These are phyloP conservation scores for Phoenicopterus ruber DNA, from an alignment of 2,113 vertebrate species.

Conservation along the genomic window DNA sequence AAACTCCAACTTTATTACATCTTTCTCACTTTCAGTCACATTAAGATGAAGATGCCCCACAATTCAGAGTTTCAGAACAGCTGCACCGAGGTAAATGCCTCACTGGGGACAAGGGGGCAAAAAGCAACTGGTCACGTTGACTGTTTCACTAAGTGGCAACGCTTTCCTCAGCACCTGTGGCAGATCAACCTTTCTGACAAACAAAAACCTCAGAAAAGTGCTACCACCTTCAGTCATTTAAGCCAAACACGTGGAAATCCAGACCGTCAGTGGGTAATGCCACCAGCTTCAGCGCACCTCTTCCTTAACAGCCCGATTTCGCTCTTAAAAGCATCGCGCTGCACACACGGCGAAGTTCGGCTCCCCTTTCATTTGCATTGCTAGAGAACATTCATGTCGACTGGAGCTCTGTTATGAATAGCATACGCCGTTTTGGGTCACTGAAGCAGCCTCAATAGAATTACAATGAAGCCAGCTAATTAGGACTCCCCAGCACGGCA, in stretches of 20 bases:
- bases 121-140: fast-evolving
- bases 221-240: fast-evolving
- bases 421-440: background rate
- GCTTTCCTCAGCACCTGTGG: fast-evolving
- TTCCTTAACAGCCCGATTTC: background rate
- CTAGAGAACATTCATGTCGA: fast-evolving
- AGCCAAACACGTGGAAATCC: background rate
- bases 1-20: fast-evolving
- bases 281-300: background rate
- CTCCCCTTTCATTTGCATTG: fast-evolving
- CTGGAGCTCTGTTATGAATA: fast-evolving
- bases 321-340: fast-evolving
- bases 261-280: fast-evolving
- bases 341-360: fast-evolving
- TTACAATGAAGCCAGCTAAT: fast-evolving
- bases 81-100: fast-evolving
- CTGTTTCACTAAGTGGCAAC: fast-evolving
- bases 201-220: fast-evolving
- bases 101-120: background rate
- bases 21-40: background rate
- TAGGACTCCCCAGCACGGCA: background rate
- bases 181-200: background rate
- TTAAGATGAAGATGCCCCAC: background rate
- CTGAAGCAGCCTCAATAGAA: fast-evolving
- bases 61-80: fast-evolving